These are phyloP conservation scores for Fundulus diaphanus DNA, from an alignment of 2,797 vertebrate genomes.

Conservation along the genomic window DNA sequence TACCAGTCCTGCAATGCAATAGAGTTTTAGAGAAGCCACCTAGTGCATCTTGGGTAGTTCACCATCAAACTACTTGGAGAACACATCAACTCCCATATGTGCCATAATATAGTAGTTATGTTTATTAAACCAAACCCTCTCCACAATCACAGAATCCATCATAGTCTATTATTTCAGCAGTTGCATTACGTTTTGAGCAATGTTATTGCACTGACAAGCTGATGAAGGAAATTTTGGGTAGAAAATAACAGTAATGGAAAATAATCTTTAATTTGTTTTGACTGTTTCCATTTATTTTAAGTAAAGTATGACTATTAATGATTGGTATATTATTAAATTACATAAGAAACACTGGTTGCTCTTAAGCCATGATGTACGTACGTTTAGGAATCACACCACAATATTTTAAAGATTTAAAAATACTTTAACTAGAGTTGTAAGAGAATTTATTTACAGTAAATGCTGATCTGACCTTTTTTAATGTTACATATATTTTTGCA, in stretches of 20 bases:
- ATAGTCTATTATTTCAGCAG: not conserved
- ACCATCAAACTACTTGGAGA: not conserved
- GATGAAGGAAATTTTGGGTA: not conserved
- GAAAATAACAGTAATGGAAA: not conserved
- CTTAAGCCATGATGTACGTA: too few relatives aligned
- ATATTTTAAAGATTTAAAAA: not conserved
- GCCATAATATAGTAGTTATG: not conserved
- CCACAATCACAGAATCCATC: not conserved
- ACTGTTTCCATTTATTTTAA: not conserved
- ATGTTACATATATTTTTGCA: not conserved
- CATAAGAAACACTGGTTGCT: not conserved
- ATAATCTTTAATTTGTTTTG: not conserved
- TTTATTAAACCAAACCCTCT: not conserved
- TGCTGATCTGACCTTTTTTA: not conserved
- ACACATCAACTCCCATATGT: not conserved
- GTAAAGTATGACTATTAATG: not conserved
- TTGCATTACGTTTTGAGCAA: not conserved
- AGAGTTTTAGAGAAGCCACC: slow-evolving; percentile 2
- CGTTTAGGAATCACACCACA: not conserved
- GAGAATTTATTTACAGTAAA: not conserved
- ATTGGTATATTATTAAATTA: not conserved
- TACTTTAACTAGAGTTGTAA: too few relatives aligned
- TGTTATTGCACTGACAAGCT: not conserved
- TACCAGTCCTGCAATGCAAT: slow-evolving; percentile 13
- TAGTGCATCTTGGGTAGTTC: not conserved